These are phyloP conservation scores for Ephialtes manifestator DNA, from an alignment of 2,888 invertebrate species.

Conservation along the genomic window DNA sequence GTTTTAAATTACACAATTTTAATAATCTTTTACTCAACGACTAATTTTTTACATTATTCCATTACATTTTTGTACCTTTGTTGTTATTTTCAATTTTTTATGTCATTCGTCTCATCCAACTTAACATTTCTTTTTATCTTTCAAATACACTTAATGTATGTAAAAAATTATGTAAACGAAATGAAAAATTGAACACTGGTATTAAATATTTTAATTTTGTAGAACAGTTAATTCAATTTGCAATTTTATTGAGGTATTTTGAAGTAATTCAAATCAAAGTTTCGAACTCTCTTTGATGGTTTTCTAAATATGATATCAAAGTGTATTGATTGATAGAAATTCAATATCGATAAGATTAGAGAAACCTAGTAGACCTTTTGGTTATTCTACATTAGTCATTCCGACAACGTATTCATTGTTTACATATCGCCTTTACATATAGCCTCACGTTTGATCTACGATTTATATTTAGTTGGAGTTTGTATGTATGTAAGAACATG, in stretches of 20 bases:
- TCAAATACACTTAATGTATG: too few relatives aligned
- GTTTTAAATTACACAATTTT: too few relatives aligned
- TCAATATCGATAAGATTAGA: background rate
- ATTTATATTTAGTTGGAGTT: slow-evolving; percentile 55
- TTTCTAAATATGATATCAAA: background rate
- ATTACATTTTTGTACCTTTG: too few relatives aligned
- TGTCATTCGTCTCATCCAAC: background rate
- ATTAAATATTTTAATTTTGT: too few relatives aligned
- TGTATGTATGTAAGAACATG: slow-evolving; percentile 25
- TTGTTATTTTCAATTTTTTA: background rate
- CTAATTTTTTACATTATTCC: too few relatives aligned
- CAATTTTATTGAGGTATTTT: background rate
- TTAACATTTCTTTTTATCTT: too few relatives aligned
- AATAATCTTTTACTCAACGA: too few relatives aligned
- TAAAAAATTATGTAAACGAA: background rate
- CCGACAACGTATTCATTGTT: slow-evolving; percentile 34
- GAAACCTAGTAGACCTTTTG: background rate
- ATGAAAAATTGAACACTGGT: too few relatives aligned
- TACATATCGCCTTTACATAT: background rate
- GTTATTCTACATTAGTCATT: background rate
- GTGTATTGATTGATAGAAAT: background rate
- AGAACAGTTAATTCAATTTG: too few relatives aligned
- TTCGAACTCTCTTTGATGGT: background rate
- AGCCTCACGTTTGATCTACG: slow-evolving; percentile 50
- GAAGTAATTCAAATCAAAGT: background rate